Percentiles rank a stretch among this genome's conserved stretches.
phyloP scores from a whole-genome alignment of 2,888 invertebrate species.

The Plagodis dolabraria region DNA sequence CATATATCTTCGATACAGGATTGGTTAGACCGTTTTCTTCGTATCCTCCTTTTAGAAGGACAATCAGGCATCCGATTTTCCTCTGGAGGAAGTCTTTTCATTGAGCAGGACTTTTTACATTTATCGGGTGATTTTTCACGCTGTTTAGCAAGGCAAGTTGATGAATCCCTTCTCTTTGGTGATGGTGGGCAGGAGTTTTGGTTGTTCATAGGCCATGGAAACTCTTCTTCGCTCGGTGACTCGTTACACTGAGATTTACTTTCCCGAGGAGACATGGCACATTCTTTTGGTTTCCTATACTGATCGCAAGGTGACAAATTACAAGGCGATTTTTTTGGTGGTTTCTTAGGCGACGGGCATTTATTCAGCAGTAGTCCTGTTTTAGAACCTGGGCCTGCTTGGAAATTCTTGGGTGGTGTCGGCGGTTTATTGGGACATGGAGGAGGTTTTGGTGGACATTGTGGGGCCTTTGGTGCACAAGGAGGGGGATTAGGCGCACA shows the following conservation, averaged over 20 bases:
- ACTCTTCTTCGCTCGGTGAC: conserved; percentile 1
- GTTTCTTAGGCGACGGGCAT: not conserved
- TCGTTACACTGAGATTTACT: not conserved
- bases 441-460: too few relatives aligned
- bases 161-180: not conserved
- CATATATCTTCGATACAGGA: conserved; percentile 1
- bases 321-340: conserved; percentile 1
- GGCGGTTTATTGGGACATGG: not conserved
- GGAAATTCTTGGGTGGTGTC: not conserved
- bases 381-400: not conserved
- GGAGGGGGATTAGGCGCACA: too few relatives aligned
- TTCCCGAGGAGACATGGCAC: conserved; percentile 1
- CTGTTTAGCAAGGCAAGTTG: conserved; percentile 1
- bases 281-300: not conserved
- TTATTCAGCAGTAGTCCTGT: not conserved
- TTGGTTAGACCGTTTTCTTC: not conserved
- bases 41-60: not conserved
- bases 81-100: conserved; percentile 1
- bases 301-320: not conserved
- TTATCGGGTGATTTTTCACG: conserved; percentile 5
- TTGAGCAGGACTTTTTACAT: conserved; percentile 10
- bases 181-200: conserved; percentile 15
- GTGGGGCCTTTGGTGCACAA: too few relatives aligned
- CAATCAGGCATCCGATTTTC: not conserved
- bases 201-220: conserved; percentile 19